Evolutionary conservation across 2,888 invertebrate species (phyloP), one percentile per base, ranked within the genome.

Genomic region (Pemphredon lugubris): DNA sequence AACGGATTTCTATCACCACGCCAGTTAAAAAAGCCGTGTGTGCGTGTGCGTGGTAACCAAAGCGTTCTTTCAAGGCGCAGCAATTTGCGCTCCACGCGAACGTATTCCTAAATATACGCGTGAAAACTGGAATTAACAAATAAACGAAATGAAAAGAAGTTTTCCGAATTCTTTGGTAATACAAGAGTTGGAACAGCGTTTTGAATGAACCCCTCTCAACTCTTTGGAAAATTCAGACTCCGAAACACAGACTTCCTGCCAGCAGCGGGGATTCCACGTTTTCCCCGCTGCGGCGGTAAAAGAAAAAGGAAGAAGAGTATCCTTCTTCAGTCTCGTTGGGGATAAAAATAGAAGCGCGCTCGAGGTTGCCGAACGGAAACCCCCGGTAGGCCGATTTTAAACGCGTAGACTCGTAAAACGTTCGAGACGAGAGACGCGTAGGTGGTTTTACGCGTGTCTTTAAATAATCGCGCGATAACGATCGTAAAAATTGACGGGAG

Each of bases 281-380:
- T n/a, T n/a, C 18, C 21, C 3, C 37, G 34, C 13, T 26, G 26
- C 64, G 20, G 32, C 18, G 11, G 4, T 60, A 13, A 13, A 18
- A 45, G 21, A 68, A 54, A 50, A 53, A 64, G 37, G 18, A 39
- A 23, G 14, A 47, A 32, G 18, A 26, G 47, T 32, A 60, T 54
- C 50, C 55, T 67, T 26, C 30, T 50, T 32, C 50, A 45, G 40
- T 32, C 54, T 11, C 32, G 39, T 53, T 37, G 26, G 30, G 61
- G 68, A 61, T 58, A 73, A 76, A 76, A 76, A 76, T 76, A 76
- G 68, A 58, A 18, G 3, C 9, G 5, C 37, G 14, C 32, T 4
- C 13, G 18, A 16, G 48, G 23, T 14, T 40, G 2, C 7, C 18
- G 16, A 7, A 40, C 16, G 40, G 14, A 40, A 40, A 14, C 18